Evolutionary conservation across 2,888 invertebrate genomes (phyloP).

Genomic region (Xanthorhoe spadicearia): DNA sequence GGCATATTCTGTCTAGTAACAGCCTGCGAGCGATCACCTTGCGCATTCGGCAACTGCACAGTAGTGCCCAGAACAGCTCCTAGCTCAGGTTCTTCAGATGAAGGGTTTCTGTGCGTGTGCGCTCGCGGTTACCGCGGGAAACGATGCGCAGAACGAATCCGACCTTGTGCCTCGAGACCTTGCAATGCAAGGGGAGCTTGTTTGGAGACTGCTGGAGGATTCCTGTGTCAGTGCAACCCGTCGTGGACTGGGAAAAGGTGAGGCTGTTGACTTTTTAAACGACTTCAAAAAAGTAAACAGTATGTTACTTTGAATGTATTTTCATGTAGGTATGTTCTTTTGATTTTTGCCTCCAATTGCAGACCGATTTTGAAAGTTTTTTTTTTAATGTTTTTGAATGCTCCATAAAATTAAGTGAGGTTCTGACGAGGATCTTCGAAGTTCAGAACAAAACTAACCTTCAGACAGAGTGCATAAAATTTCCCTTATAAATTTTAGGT

Average conservation of each 20-base stretch:
- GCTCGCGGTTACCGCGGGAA: conserved; percentile 87
- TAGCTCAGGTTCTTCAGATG: conserved; percentile 47
- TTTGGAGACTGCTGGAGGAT: conserved; percentile 87
- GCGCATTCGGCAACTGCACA: conserved; percentile 87
- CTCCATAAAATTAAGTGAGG: too few relatives aligned
- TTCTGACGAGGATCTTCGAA: too few relatives aligned
- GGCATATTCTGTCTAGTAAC: conserved; percentile 91
- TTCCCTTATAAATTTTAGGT: too few relatives aligned
- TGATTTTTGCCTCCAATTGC: too few relatives aligned
- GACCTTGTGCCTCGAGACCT: conserved; percentile 89
- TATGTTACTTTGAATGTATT: too few relatives aligned
- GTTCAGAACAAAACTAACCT: too few relatives aligned
- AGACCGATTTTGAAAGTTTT: too few relatives aligned
- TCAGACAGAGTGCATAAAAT: too few relatives aligned
- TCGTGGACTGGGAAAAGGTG: conserved; percentile 88
- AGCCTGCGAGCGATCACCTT: conserved; percentile 89
- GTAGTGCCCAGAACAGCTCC: conserved; percentile 58
- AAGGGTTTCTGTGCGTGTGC: conserved; percentile 86
- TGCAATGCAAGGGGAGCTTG: conserved; percentile 91
- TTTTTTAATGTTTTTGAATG: too few relatives aligned
- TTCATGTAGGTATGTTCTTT: too few relatives aligned
- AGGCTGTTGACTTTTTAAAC: not conserved
- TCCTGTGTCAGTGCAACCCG: conserved; percentile 89
- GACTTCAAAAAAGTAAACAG: too few relatives aligned
- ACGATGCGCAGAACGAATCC: conserved; percentile 87